A percentile compares a stretch with the other conserved stretches of the same genome.
Conservation (phyloP, 2,113 vertebrate species). For the Trachemys scripta region DNA sequence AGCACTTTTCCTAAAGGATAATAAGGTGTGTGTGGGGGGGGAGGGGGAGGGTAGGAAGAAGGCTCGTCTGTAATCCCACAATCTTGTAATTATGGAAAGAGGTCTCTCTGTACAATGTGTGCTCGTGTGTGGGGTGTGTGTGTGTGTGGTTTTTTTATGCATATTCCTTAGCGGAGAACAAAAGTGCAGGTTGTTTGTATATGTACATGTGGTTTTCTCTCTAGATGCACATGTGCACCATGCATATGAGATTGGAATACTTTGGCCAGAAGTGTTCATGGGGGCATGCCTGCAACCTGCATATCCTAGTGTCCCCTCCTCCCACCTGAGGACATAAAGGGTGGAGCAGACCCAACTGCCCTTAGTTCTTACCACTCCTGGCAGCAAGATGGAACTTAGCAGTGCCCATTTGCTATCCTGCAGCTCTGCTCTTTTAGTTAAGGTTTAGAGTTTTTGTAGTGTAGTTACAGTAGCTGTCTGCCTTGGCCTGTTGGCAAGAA, state of each 20-base stretch:
- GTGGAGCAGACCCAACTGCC: neutral
- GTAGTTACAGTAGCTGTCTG: neutral
- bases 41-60: neutral
- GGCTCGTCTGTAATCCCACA: neutral
- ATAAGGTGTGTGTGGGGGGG: slow-evolving; percentile 86
- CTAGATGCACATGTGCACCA: neutral
- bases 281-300: neutral
- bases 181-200: neutral
- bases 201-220: neutral
- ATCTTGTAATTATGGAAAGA: neutral
- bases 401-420: neutral
- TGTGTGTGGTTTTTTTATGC: too few species aligned
- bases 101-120: neutral
- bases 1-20: slow-evolving; percentile 99
- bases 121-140: too few species aligned
- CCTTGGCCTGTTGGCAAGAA: neutral
- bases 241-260: neutral
- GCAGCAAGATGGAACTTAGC: neutral
- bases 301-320: neutral
- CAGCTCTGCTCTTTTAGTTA: neutral
- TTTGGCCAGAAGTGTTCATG: neutral
- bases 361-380: neutral
- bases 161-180: neutral
- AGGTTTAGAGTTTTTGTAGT: neutral
- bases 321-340: neutral